A percentile compares a stretch with the other conserved stretches of the same genome.
These are phyloP conservation scores for Corythoichthys intestinalis DNA, from an alignment of 2,113 vertebrate species.

Conservation along the genomic window DNA sequence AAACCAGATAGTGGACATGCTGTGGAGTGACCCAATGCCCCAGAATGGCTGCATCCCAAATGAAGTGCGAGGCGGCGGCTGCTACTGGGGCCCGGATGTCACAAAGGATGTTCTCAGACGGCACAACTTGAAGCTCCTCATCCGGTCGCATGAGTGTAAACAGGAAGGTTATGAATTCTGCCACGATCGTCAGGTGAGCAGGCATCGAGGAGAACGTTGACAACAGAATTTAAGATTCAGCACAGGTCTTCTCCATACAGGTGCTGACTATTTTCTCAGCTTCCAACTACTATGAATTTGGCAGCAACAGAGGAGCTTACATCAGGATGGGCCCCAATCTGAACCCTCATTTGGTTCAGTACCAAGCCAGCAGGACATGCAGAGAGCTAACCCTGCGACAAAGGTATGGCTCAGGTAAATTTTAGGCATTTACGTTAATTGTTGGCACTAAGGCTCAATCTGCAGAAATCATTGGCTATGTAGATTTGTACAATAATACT, in stretches of 20 bases:
- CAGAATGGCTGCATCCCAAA: constrained; percentile 85
- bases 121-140: constrained; percentile 81
- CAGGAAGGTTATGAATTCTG: constrained; percentile 91
- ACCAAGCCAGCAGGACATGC: constrained; percentile 80
- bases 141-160: constrained; percentile 92
- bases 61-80: constrained; percentile 81
- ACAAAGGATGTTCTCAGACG: constrained; percentile 76
- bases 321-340: constrained; percentile 84
- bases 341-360: constrained; percentile 84
- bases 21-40: constrained; percentile 90
- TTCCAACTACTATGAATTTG: constrained; percentile 93
- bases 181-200: constrained; percentile 79
- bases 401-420: constrained; percentile 65
- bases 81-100: constrained; percentile 89
- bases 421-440: no score
- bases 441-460: no score
- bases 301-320: constrained; percentile 92
- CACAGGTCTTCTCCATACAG: constrained; percentile 52
- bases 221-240: not conserved
- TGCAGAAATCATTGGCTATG: no score
- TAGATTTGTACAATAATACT: not conserved
- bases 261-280: constrained; percentile 95
- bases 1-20: constrained; percentile 79
- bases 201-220: not conserved
- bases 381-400: constrained; percentile 83